Base-by-base conservation (phyloP, 2,797 vertebrate genomes). In the Petrocephalus schoutedeni region DNA sequence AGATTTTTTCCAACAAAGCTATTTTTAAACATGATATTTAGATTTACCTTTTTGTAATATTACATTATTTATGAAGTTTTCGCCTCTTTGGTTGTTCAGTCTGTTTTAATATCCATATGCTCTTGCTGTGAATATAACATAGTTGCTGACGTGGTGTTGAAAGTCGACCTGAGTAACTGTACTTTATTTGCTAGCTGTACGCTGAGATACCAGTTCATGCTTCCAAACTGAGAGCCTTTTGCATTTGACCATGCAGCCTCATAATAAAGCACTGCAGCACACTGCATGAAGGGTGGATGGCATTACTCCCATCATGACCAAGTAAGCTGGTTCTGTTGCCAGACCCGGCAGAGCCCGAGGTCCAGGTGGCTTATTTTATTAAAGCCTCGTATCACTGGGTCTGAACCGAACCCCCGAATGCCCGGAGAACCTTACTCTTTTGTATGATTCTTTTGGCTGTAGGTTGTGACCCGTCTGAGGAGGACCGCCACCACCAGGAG, bases 381-480 rank as follows among this genome's bases (percentile, higher is more conserved):
- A n/a, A 1, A 4, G 67, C 36, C 71, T 9, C 5, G 3, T 7
- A 12, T 41, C 67, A 3, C 67, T 41, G 67, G 28, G 16, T 12
- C 36, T 7, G 36, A 77, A 36, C 28, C 64, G 14, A 36, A 2
- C 12, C 28, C 64, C 0, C 0, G 4, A 71, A 12, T 36, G 4
- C 28, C 56, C 1, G 28, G 64, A 16, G 64, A 16, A 7, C 64
- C 4, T 71, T 28, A 23, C 28, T 28, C 28, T 28, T 28, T 28
- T n/a, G 58, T 2, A 4, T 54, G 57, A 3, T 85, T 61, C 16
- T 58, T 10, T 85, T n/a, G 61, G 28, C n/a, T 32, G 51, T 87
- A 93, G 95, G 95, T 94, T 91, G 93, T 93, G 88, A 92, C 92
- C 87, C 93, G 92, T 93, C 91, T 82, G 88, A 86, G 91, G 93